Base-by-base conservation (phyloP, 2,797 vertebrate species). In the Myotis findleyi region DNA sequence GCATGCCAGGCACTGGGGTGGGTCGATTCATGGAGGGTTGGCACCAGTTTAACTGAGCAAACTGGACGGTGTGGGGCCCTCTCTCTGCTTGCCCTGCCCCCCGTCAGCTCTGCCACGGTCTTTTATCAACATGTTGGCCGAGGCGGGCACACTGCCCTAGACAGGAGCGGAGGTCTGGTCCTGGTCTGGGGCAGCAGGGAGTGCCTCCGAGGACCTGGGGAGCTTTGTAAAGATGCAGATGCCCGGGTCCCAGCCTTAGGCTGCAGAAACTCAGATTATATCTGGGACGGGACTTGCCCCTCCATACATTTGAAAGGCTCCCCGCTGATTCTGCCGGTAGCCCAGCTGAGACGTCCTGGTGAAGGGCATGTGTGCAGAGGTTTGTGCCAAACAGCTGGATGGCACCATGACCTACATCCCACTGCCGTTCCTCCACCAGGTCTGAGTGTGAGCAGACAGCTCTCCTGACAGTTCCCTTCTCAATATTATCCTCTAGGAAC, bases 401-500 rank as follows among this genome's bases (percentile, higher is more conserved):
- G 77, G 41, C 77, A 7, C 64, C 55, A 53, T 21, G 77, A 17
- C 82, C 18, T 38, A 12, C 23, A 16, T 68, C 87, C 83, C 83
- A 23, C 13, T 3, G 76, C 87, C 36, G 0, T 71, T 44, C 91
- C 53, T 81, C 36, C 23, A 11, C 94, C 41, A 57, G 93, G 66
- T 94, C 96, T 87, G 59, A 77, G 77, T 82, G 82, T 12, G 1
- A 69, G 87, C 92, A 85, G 47, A 94, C 87, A 51, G 81, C 90
- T 88, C 96, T 95, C 85, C 79, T 53, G 94, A 90, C 88, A 89
- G 75, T 85, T 94, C 96, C 68, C 97, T 91, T 97, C 97, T 92
- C 87, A 1, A 2, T 85, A 41, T 86, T 96, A 95, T 97, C 84
- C 95, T 90, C 88, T 89, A 97, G 97, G 91, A 98, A 97, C 87